Base-by-base conservation (phyloP, 2,797 vertebrate genomes). In the Poeciliopsis gracilis region DNA sequence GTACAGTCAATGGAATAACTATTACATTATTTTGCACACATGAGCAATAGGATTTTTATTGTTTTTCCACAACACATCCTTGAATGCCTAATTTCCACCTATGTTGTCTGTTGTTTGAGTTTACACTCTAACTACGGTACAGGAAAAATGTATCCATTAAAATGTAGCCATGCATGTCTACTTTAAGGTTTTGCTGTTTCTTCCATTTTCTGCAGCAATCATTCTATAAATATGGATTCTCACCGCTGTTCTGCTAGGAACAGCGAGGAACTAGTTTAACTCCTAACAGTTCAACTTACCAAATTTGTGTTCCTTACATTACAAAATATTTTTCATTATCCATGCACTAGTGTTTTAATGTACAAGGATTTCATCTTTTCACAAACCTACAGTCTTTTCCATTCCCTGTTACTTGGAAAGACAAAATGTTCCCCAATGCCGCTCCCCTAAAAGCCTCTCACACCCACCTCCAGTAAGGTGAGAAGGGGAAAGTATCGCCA, bases 401-500 rank as follows among this genome's bases (percentile, higher is more conserved):
- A 43, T 71, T 30, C 23, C 36, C 85, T 0, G 2, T 66, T 81
- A 80, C 72, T 73, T 77, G 53, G 70, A 74, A 78, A 81, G 67
- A 77, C 16, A 10, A 75, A 61, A 78, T 73, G 72, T 81, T 81
- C 49, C 80, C 3, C 30, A 43, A 8, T 28, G 23, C 67, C 12
- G 25, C 13, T 70, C 73, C 4, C 79, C 18, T 47, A 43, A 51
- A 72, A 69, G 80, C 41, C 16, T 46, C 75, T 77, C 57, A 45
- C 51, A 53, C 75, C 63, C 73, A 36, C 57, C 74, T 41, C 49
- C 0, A 70, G 75, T 71, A 91, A 85, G 90, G 75, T 84, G 81
- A 88, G 89, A 90, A 70, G 81, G 78, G 66, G 73, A 82, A 83
- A 74, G 78, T 80, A 82, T 80, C 84, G 72, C 45, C 79, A 66